These are phyloP conservation scores for Pseudochaenichthys georgianus DNA, from an alignment of 2,797 vertebrate species.

Conservation along the genomic window DNA sequence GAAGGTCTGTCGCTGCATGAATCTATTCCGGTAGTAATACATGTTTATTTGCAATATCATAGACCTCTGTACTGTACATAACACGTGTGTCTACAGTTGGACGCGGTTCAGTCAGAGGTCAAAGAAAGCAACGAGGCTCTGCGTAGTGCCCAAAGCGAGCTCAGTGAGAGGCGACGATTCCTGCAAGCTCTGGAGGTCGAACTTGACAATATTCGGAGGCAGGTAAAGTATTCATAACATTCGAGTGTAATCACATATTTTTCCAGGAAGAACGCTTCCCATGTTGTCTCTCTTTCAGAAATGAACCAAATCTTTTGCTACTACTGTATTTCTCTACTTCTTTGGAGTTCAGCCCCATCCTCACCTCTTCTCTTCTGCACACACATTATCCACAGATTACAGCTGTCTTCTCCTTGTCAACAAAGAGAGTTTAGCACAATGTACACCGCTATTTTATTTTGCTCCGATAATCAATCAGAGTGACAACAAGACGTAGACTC, in stretches of 20 bases:
- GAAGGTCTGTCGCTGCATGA: constrained; percentile 78
- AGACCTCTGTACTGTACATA: not conserved
- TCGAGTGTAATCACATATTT: not conserved
- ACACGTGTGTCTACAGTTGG: constrained; percentile 70
- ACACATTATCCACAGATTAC: constrained; percentile 38
- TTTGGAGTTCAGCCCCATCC: not conserved
- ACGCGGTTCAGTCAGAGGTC: constrained; percentile 83
- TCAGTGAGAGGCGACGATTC: constrained; percentile 83
- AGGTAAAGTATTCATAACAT: constrained; percentile 68
- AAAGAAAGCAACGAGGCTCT: constrained; percentile 85
- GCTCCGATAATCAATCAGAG: constrained; percentile 53
- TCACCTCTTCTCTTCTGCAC: constrained; percentile 6
- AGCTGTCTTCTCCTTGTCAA: constrained; percentile 56
- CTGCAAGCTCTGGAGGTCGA: constrained; percentile 87
- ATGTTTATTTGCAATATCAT: not conserved
- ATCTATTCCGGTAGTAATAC: too few relatives aligned
- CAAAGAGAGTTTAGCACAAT: constrained; percentile 39
- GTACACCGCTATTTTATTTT: constrained; percentile 40
- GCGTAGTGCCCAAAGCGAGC: constrained; percentile 82
- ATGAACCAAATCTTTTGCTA: not conserved
- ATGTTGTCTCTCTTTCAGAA: not conserved
- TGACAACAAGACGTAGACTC: constrained; percentile 27
- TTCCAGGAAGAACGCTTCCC: not conserved
- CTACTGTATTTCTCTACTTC: not conserved
- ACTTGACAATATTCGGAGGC: constrained; percentile 84